Evolutionary conservation across 53 echinoderm and acorn worm genomes (phyloP).

Genomic region (Actinopyga echinites): DNA sequence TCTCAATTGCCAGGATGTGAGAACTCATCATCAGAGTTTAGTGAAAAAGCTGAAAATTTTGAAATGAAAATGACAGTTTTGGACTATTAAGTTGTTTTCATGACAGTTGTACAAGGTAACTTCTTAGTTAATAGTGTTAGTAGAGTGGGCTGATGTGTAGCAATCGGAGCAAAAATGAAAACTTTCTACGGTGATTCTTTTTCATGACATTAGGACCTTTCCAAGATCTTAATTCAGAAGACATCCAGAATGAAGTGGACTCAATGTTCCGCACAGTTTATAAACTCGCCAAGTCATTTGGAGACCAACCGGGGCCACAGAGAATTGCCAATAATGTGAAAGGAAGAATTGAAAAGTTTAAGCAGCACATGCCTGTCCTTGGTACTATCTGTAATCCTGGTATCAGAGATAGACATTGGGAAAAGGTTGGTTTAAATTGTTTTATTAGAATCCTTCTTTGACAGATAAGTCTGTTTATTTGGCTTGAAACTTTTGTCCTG

Average conservation of each 20-base stretch:
- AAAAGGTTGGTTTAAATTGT: conserved; percentile 54
- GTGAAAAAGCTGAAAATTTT: too few relatives aligned
- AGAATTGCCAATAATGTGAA: conserved; percentile 97
- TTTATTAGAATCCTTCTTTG: not conserved
- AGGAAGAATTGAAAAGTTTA: conserved; percentile 99
- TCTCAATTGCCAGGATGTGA: too few relatives aligned
- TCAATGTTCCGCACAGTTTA: conserved; percentile 95
- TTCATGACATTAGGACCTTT: conserved; percentile 67
- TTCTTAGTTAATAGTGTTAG: too few relatives aligned
- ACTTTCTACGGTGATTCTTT: too few relatives aligned
- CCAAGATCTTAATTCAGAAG: conserved; percentile 84
- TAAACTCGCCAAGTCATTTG: conserved; percentile 82
- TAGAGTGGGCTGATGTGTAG: too few relatives aligned
- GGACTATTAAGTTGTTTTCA: too few relatives aligned
- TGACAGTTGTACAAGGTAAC: too few relatives aligned
- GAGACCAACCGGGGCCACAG: conserved; percentile 93
- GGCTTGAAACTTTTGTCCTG: too few relatives aligned
- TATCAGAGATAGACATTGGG: conserved; percentile 95
- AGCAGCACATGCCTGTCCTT: conserved; percentile 89
- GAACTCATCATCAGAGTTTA: too few relatives aligned
- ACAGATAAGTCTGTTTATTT: too few relatives aligned
- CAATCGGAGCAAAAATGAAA: too few relatives aligned
- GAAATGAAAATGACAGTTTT: too few relatives aligned
- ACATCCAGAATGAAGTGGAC: conserved; percentile 85
- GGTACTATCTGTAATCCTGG: conserved; percentile 96